phyloP scores from a whole-genome alignment of 1,140 invertebrate genomes.

The Ceratina japonica region DNA sequence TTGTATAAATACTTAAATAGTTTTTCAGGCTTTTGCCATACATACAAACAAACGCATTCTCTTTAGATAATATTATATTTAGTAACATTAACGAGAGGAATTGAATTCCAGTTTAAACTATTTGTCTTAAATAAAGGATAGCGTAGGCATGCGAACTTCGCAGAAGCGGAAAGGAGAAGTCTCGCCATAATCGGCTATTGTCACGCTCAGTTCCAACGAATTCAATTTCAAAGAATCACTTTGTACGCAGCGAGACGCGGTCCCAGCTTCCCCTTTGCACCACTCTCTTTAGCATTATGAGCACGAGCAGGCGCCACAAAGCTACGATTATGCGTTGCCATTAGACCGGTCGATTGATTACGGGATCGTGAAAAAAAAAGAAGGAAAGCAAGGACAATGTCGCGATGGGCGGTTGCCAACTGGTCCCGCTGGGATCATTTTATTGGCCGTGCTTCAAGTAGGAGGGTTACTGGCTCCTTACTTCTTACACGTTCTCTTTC shows the following conservation, averaged over 20 bases:
- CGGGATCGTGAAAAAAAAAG: constrained; percentile 65
- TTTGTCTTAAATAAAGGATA: too few relatives aligned
- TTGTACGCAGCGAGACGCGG: constrained; percentile 19
- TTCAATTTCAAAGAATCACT: constrained; percentile 12
- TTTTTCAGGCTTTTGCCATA: too few relatives aligned
- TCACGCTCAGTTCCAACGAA: constrained; percentile 7
- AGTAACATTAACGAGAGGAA: too few relatives aligned
- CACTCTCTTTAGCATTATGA: constrained; percentile 54
- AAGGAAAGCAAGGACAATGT: constrained; percentile 71
- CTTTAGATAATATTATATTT: too few relatives aligned
- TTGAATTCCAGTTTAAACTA: too few relatives aligned
- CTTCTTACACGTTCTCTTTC: constrained; percentile 19
- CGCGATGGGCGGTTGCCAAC: constrained; percentile 78
- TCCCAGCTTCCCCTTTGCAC: constrained; percentile 42
- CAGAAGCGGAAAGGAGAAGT: background rate
- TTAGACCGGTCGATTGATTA: constrained; percentile 72
- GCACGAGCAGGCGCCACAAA: constrained; percentile 55
- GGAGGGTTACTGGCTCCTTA: constrained; percentile 44
- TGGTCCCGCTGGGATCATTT: constrained; percentile 75
- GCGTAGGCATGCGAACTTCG: too few relatives aligned
- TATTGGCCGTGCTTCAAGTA: constrained; percentile 67
- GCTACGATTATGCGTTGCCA: constrained; percentile 64
- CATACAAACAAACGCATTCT: too few relatives aligned
- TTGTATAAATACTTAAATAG: too few relatives aligned
- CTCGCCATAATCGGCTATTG: background rate